phyloP scores from a whole-genome alignment of 2,797 vertebrate species.

The Ctenopoma kingsleyae region DNA sequence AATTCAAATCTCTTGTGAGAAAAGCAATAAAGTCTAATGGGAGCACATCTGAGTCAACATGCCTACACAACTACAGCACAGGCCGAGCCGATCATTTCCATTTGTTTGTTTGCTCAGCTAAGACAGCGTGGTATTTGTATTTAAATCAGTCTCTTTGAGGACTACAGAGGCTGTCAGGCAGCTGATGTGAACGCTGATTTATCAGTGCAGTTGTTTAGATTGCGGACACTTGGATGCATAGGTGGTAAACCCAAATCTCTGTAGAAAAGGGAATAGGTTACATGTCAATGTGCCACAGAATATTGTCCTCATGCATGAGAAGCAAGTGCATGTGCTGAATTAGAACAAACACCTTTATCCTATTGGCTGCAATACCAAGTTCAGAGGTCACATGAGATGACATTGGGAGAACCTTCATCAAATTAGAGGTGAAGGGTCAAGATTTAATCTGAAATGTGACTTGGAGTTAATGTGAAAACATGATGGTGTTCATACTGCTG shows the following conservation, averaged over 20 bases:
- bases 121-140: conserved; percentile 71
- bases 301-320: conserved; percentile 1
- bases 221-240: conserved; percentile 20
- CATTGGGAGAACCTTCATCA: conserved; percentile 36
- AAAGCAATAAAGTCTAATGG: conserved; percentile 77
- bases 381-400: conserved; percentile 62
- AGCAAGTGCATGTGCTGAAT: conserved; percentile 1
- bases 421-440: conserved; percentile 48
- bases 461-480: conserved; percentile 5
- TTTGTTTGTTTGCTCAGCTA: conserved; percentile 76
- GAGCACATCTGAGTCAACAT: conserved; percentile 72
- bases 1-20: conserved; percentile 73
- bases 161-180: conserved; percentile 37
- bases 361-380: conserved; percentile 19
- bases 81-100: conserved; percentile 40
- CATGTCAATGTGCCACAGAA: conserved; percentile 21
- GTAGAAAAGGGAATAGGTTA: conserved; percentile 9
- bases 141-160: conserved; percentile 65
- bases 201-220: conserved; percentile 28
- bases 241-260: conserved; percentile 1
- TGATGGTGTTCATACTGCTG: neutral
- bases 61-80: conserved; percentile 52
- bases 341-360: conserved; percentile 1
- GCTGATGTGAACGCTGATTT: conserved; percentile 38
- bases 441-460: conserved; percentile 57